These are phyloP conservation scores for Tortricodes alternella DNA, from an alignment of 2,888 invertebrate genomes.

Conservation along the genomic window DNA sequence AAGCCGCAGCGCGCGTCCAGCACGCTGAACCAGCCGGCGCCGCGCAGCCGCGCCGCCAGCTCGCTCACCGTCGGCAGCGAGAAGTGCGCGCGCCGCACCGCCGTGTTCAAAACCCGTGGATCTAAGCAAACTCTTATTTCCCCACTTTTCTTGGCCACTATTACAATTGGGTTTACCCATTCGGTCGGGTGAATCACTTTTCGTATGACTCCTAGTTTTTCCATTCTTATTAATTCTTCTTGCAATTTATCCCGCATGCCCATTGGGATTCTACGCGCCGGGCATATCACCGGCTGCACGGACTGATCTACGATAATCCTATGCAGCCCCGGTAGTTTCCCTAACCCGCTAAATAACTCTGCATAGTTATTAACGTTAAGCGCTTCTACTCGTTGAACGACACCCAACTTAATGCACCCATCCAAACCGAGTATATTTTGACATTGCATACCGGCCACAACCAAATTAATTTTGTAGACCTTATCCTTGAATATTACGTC, in stretches of 20 bases:
- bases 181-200: constrained; percentile 33
- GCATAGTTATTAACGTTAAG: constrained; percentile 16
- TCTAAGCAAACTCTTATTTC: constrained; percentile 33
- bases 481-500: constrained; percentile 1
- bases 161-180: constrained; percentile 37
- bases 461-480: constrained; percentile 14
- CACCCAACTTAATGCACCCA: not conserved
- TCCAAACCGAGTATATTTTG: not conserved
- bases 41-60: not conserved
- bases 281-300: constrained; percentile 32
- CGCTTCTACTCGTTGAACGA: not conserved
- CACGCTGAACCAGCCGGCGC: constrained; percentile 21
- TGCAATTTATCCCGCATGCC: constrained; percentile 34
- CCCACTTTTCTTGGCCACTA: constrained; percentile 35
- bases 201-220: constrained; percentile 25
- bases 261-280: constrained; percentile 36
- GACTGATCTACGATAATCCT: constrained; percentile 32
- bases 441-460: not conserved
- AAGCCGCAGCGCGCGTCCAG: constrained; percentile 14
- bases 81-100: constrained; percentile 34
- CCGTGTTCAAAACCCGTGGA: constrained; percentile 32
- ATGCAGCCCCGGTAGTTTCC: constrained; percentile 33
- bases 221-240: constrained; percentile 28
- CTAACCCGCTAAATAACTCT: constrained; percentile 35
- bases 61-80: constrained; percentile 31